Percentiles rank a stretch among this genome's conserved stretches.
phyloP scores from a whole-genome alignment of 1,140 invertebrate genomes.

The Ostrea denselamellosa region DNA sequence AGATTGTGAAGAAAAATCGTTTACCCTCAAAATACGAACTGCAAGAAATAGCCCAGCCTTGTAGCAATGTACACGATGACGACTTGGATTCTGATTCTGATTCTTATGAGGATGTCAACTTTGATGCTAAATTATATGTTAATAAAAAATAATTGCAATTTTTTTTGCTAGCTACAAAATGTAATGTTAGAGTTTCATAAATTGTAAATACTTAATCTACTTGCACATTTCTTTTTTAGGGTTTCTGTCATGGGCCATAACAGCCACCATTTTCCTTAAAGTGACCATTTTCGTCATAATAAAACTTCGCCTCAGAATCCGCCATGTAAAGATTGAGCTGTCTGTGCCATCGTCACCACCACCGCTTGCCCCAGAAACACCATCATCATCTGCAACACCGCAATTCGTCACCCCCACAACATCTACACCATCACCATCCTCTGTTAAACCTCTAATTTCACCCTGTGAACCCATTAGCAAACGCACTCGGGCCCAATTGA shows the following conservation, averaged over 20 bases:
- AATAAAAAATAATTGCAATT: slow-evolving; percentile 9
- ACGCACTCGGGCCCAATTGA: no score
- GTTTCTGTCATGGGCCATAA: background rate
- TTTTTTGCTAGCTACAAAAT: background rate
- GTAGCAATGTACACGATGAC: background rate
- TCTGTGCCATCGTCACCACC: no score
- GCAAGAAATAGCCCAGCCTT: background rate
- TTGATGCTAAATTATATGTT: slow-evolving; percentile 33
- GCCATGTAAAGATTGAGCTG: no score
- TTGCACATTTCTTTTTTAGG: background rate
- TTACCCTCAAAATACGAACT: no score
- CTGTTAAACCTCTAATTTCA: no score
- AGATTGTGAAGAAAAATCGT: slow-evolving; percentile 41
- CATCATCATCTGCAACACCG: no score
- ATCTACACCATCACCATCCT: no score
- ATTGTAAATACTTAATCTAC: background rate
- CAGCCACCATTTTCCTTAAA: background rate
- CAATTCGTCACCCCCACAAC: no score
- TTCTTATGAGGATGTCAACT: slow-evolving; percentile 29
- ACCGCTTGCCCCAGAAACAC: no score
- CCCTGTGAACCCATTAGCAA: no score
- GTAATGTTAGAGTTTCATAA: background rate
- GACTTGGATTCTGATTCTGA: slow-evolving; percentile 30
- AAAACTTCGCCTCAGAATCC: background rate
- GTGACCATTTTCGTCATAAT: background rate